Evolutionary conservation across 2,888 invertebrate species (phyloP), one percentile per base, ranked within the genome.

Genomic region (Cactoblastis cactorum): DNA sequence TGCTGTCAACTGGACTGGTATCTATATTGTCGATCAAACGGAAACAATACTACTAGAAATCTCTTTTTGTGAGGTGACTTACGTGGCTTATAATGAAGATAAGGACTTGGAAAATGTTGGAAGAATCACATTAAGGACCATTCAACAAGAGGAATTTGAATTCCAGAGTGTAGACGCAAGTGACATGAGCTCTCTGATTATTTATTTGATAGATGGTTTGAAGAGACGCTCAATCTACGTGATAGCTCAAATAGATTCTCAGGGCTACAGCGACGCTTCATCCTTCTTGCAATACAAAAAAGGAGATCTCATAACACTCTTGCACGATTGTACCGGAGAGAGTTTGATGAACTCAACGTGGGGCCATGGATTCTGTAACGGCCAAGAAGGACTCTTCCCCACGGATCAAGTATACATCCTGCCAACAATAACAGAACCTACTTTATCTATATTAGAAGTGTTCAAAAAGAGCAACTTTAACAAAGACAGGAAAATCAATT

Each of bases 1-100:
- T 57, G 98, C 98, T 2, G 93, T 98, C 2, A 98, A 98, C 81
- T 97, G 97, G 93, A 96, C 95, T 0, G 98, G 98, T 1, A 93
- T 98, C 49, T 97, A 95, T 70, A 94, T 98, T 50, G 95, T 97
- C 0, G 97, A 98, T 80, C 96, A 97, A 77, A 93, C 95, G 63
- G 98, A 98, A 78, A 95, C 96, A 76, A 95, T 98, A 58, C 90
- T 98, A 39, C 87, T 97, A 34, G 97, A 98, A 88, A 87, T 95
- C 62, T 93, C 95, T 5, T 98, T 95, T 82, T 93, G 96, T 3
- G 98, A 98, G 89, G 93, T 98, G 15, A 93, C 94, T 0, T 93
- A 94, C 49, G 94, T 97, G 46, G 91, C 91, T 32, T 93, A 91
- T 65, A 89, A 91, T 45, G 83, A 86, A 51, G 87, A 90, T 53